Percentiles rank a stretch among this genome's conserved stretches.
phyloP scores from a whole-genome alignment of 2,888 invertebrate genomes.

The Eubasilissa splendida region DNA sequence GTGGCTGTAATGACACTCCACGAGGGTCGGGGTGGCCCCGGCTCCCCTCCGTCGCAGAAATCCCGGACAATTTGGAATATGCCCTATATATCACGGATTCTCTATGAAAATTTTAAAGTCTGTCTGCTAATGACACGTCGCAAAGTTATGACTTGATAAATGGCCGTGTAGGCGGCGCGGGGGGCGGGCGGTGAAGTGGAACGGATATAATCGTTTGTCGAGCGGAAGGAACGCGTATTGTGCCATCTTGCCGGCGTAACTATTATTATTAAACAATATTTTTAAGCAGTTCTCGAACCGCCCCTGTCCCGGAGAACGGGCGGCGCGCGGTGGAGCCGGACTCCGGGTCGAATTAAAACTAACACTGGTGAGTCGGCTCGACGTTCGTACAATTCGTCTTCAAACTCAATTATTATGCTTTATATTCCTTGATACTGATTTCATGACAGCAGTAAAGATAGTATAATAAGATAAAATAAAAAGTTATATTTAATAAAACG shows the following conservation, averaged over 20 bases:
- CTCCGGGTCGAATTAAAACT: too few relatives aligned
- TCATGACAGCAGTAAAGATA: too few relatives aligned
- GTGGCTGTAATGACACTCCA: slow-evolving; percentile 56
- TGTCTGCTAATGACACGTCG: slow-evolving; percentile 59
- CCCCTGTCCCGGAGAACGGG: too few relatives aligned
- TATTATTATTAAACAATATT: slow-evolving; percentile 55
- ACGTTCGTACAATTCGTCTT: too few relatives aligned
- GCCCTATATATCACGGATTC: slow-evolving; percentile 58
- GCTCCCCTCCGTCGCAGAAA: slow-evolving; percentile 41
- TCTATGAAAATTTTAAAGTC: slow-evolving; percentile 59
- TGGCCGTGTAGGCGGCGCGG: slow-evolving; percentile 49
- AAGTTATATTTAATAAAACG: too few relatives aligned
- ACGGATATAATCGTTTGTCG: slow-evolving; percentile 57
- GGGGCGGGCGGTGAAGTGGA: slow-evolving; percentile 54
- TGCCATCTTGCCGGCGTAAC: slow-evolving; percentile 53
- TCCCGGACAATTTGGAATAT: slow-evolving; percentile 58
- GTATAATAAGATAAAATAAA: too few relatives aligned
- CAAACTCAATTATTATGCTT: too few relatives aligned
- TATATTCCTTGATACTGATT: too few relatives aligned
- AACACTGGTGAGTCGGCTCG: too few relatives aligned
- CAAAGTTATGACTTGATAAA: slow-evolving; percentile 59
- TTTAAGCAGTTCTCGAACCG: neutral
- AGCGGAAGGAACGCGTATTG: slow-evolving; percentile 55
- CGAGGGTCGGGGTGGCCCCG: neutral
- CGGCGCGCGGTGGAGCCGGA: too few relatives aligned